Base-by-base conservation (phyloP, 2,888 invertebrate genomes). In the Leptinotarsa juncta region DNA sequence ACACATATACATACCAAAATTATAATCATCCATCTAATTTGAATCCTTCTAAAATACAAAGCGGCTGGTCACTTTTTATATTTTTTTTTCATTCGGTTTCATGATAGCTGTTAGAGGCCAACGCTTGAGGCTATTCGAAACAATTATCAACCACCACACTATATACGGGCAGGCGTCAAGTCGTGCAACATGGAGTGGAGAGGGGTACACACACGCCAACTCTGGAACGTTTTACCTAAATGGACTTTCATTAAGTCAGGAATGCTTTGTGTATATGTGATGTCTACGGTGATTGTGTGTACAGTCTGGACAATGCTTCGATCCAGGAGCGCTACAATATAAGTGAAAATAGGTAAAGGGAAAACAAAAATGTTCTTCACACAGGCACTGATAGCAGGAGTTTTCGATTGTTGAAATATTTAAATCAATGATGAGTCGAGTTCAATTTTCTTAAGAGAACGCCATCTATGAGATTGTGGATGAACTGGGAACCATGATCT, bases 191-290 rank as follows among this genome's bases (percentile, higher is more conserved):
- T 32, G 32, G 32, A 66, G 66, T 50, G 26, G 23, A 14, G 49
- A 14, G 49, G 66, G 66, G 50, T 20, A 14, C 49, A 20, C 26
- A 53, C 51, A 53, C 23, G 67, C 51, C 67, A 77, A 82, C 83
- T 83, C 82, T 83, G 85, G 85, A 87, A 85, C 86, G 86, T 86
- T 87, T 87, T 87, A 87, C 86, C 87, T 87, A 87, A 81, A 87
- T 87, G 87, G 87, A 84, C 86, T 87, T 87, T 87, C 87, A 87
- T 87, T 87, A 87, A 86, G 86, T 85, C 84, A 83, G 86, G 86
- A 87, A 87, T 87, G 87, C 87, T 87, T 87, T 87, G 87, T 87
- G 87, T 87, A 87, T 87, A 86, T 86, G 87, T 86, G 87, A 87
- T 86, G 87, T 86, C 85, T 85, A 84, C 80, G 79, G 77, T 79